Base-by-base conservation (phyloP, 1,140 invertebrate species). In the Caenorhabditis inopinata region DNA sequence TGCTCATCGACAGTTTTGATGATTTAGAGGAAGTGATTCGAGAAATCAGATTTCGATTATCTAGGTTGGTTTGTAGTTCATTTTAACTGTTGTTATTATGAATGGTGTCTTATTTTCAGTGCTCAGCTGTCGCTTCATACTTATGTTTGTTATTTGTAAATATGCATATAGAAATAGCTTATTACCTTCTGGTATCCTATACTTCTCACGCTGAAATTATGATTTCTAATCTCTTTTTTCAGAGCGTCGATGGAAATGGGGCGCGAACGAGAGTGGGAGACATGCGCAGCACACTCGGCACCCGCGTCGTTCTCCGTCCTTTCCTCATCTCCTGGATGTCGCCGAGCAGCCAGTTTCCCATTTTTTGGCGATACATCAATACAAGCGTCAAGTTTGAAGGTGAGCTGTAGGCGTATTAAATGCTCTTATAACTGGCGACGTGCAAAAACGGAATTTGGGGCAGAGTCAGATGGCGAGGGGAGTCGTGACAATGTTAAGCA, bases 341-440 rank as follows among this genome's bases (percentile, higher is more conserved):
- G 76, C n/a, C 32, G 76, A 35, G 76, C 76, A 3, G 76, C 76
- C 18, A 78, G 76, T 38, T 78, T 78, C 38, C 76, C 76, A 11
- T 78, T 78, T 46, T 62, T 78, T n/a, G 76, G 76, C 23, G 76
- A 78, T 42, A 27, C 76, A 16, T 38, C 53, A 12, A 53, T 38
- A 42, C 76, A 51, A 12, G 45, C 53, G 25, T 78, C 76, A 14
- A 53, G 49, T 42, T 46, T 78, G 27, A 78, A 78, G 53, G 76
- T 62, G 14, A 18, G 76, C 46, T 46, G n/a, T n/a, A n/a, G n/a
- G n/a, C n/a, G n/a, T n/a, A n/a, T n/a, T n/a, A n/a, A n/a, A n/a
- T n/a, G n/a, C 23, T 48, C 47, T n/a, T 25, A 47, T n/a, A 51
- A n/a, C 11, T 47, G 73, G 47, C 75, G 46, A 76, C 46, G 46